Evolutionary conservation across 2,113 vertebrate genomes (phyloP).

Genomic region (Syngnathus typhle): DNA sequence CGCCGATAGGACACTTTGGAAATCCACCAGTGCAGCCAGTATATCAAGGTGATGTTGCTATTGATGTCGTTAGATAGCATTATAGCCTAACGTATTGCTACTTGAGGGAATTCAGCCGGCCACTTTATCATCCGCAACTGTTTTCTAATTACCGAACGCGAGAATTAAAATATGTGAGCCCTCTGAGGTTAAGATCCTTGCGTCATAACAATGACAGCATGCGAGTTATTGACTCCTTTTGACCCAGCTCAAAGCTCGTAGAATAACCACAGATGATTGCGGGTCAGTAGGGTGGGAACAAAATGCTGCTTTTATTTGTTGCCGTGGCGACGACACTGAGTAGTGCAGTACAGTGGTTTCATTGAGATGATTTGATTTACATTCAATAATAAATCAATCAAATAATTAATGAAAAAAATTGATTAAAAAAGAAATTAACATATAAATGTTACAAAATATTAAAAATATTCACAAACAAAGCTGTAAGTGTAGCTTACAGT

Average conservation of each 20-base stretch:
- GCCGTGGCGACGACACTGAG: not conserved
- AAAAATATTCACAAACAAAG: too few relatives aligned
- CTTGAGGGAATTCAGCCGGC: conserved; percentile 3
- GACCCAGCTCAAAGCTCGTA: conserved; percentile 27
- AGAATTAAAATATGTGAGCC: conserved; percentile 11
- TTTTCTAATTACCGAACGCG: conserved; percentile 14
- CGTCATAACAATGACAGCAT: conserved; percentile 17
- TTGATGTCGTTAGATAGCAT: not conserved
- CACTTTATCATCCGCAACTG: conserved; percentile 6
- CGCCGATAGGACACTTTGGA: conserved; percentile 10
- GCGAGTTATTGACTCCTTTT: conserved; percentile 31
- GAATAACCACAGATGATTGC: conserved; percentile 32
- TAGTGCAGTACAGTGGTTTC: not conserved
- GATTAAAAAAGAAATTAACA: too few relatives aligned
- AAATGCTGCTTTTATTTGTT: conserved; percentile 16
- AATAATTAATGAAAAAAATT: too few relatives aligned
- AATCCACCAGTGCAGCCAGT: conserved; percentile 1
- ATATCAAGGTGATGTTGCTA: conserved; percentile 25
- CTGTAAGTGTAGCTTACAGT: too few relatives aligned
- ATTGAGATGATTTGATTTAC: too few relatives aligned
- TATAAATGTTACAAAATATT: too few relatives aligned
- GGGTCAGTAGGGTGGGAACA: conserved; percentile 27
- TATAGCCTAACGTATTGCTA: not conserved
- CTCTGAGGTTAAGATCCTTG: conserved; percentile 2
- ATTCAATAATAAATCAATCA: too few relatives aligned